Conservation (phyloP, 2,113 vertebrate genomes). For the Aptenodytes patagonicus region DNA sequence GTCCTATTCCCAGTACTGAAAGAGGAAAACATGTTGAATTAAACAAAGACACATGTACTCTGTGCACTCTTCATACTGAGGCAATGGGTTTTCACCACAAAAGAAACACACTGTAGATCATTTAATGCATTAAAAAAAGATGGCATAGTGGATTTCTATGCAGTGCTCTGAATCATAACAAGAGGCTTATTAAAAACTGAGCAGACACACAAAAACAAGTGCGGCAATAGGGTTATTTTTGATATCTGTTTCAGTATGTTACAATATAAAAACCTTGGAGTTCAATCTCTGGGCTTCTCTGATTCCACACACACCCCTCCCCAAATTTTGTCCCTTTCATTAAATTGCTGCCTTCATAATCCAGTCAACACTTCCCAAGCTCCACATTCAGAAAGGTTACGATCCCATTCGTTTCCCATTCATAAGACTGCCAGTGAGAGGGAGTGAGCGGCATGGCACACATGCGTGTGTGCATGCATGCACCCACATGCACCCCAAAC, state of each 20-base stretch:
- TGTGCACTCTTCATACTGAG: neutral
- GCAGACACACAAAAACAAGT: neutral
- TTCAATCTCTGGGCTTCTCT: neutral
- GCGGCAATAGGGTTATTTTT: neutral
- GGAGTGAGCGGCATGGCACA: neutral
- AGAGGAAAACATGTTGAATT: constrained; percentile 10
- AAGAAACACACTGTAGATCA: neutral
- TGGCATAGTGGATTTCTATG: neutral
- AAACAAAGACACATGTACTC: neutral
- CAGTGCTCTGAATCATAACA: neutral
- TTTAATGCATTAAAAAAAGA: neutral
- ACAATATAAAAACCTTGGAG: neutral
- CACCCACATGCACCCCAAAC: neutral
- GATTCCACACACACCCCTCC: neutral
- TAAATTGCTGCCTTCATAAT: neutral
- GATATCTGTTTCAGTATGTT: neutral
- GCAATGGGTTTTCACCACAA: neutral
- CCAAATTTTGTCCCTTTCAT: neutral
- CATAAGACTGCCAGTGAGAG: neutral
- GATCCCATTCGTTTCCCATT: neutral
- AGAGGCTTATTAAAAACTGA: neutral
- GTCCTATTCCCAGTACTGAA: neutral
- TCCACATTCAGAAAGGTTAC: neutral
- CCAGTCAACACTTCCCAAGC: neutral
- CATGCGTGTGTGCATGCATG: too few relatives aligned